phyloP scores from a whole-genome alignment of 2,888 invertebrate genomes.

The Tetheella fluctuosa region DNA sequence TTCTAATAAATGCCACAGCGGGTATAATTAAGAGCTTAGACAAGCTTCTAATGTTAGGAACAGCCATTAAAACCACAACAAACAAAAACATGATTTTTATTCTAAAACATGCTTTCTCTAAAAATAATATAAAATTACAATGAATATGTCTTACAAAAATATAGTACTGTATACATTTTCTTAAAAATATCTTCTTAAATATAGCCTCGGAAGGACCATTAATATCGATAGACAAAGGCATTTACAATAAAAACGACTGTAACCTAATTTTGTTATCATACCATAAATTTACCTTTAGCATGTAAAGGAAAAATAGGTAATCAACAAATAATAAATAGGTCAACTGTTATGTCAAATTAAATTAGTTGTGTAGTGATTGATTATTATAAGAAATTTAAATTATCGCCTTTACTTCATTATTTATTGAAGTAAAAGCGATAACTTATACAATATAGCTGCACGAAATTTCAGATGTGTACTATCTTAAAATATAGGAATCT shows the following conservation, averaged over 20 bases:
- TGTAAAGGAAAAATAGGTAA: constrained; percentile 53
- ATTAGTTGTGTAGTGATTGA: no score
- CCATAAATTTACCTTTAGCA: constrained; percentile 52
- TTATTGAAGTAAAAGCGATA: no score
- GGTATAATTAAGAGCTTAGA: constrained; percentile 22
- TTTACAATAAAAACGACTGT: neutral
- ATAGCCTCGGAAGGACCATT: constrained; percentile 40
- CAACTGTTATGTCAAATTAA: neutral
- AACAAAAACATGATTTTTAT: constrained; percentile 80
- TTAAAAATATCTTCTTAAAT: constrained; percentile 43
- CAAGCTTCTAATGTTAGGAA: constrained; percentile 63
- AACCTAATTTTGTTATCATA: constrained; percentile 23
- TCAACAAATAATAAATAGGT: constrained; percentile 18
- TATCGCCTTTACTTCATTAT: neutral
- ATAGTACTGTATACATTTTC: constrained; percentile 49
- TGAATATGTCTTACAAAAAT: constrained; percentile 56
- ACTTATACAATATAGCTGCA: constrained; percentile 1
- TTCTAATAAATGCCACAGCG: neutral
- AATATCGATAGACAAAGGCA: constrained; percentile 14
- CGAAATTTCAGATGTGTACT: no score
- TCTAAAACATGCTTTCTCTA: constrained; percentile 73
- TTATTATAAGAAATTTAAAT: neutral
- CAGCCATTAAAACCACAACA: constrained; percentile 79
- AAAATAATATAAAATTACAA: constrained; percentile 58
- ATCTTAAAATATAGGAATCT: constrained; percentile 20